Evolutionary conservation across 2,113 vertebrate species (phyloP).

Genomic region (Hippocampus comes): DNA sequence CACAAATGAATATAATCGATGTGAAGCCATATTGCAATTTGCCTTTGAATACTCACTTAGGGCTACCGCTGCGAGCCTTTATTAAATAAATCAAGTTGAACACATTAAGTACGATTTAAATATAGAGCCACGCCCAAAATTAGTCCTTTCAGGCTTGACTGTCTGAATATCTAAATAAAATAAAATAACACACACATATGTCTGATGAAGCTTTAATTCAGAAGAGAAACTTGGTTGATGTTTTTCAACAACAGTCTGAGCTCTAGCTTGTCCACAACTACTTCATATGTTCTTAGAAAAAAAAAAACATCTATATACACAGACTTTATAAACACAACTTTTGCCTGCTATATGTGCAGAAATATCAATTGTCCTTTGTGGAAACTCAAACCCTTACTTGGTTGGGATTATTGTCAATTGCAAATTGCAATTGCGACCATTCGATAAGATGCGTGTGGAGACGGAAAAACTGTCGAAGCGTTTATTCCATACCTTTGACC

Average conservation of each 20-base stretch:
- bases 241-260: conserved; percentile 52
- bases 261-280: conserved; percentile 63
- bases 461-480: neutral
- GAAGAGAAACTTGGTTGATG: conserved; percentile 52
- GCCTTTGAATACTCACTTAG: too few relatives aligned
- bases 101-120: neutral
- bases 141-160: too few relatives aligned
- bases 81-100: too few relatives aligned
- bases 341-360: conserved; percentile 39
- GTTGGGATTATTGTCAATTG: neutral
- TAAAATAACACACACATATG: neutral
- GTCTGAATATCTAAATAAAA: too few relatives aligned
- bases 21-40: too few relatives aligned
- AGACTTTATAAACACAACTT: conserved; percentile 41
- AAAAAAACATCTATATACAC: conserved; percentile 64
- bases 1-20: too few relatives aligned
- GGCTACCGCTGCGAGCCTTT: too few relatives aligned
- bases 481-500: neutral
- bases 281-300: conserved; percentile 64
- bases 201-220: conserved; percentile 64
- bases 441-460: neutral
- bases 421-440: neutral
- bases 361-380: conserved; percentile 26
- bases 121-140: too few relatives aligned
- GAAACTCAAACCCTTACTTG: conserved; percentile 10